Percentiles rank a stretch among this genome's conserved stretches.
phyloP scores from a whole-genome alignment of 2,797 vertebrate genomes.

The Artibeus lituratus region DNA sequence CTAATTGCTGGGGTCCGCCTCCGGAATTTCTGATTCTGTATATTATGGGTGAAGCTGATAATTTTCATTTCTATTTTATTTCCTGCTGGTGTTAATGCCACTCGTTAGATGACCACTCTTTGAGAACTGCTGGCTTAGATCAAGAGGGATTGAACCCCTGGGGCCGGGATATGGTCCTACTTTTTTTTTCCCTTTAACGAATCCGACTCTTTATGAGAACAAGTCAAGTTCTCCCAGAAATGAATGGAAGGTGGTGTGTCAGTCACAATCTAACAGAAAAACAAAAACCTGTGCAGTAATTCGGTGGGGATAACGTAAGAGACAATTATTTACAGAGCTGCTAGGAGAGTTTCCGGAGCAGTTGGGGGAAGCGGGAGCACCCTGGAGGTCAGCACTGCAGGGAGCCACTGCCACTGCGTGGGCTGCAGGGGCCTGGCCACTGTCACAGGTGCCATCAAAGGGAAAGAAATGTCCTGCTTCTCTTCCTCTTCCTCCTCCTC shows the following conservation, averaged over 20 bases:
- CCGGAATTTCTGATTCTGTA: background rate
- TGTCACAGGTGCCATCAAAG: background rate
- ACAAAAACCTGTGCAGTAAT: background rate
- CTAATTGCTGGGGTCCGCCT: background rate
- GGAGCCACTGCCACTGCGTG: background rate
- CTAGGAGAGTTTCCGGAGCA: background rate
- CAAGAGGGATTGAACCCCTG: background rate
- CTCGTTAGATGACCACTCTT: background rate
- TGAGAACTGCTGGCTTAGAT: background rate
- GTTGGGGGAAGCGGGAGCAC: too few relatives aligned
- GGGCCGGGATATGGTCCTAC: background rate
- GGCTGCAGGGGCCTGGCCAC: background rate
- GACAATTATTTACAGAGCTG: background rate
- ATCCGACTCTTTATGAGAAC: background rate
- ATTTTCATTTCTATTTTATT: background rate
- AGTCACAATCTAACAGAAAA: background rate
- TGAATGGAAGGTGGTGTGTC: background rate
- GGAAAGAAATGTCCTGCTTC: background rate
- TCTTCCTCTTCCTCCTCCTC: background rate
- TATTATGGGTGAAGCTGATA: background rate
- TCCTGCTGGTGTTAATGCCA: background rate
- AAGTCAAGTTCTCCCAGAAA: background rate
- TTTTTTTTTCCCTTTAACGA: background rate
- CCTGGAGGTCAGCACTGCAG: background rate
- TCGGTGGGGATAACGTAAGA: background rate